These are phyloP conservation scores for Spatulosminthurus flaviceps DNA, from an alignment of 2,888 invertebrate species.

Conservation along the genomic window DNA sequence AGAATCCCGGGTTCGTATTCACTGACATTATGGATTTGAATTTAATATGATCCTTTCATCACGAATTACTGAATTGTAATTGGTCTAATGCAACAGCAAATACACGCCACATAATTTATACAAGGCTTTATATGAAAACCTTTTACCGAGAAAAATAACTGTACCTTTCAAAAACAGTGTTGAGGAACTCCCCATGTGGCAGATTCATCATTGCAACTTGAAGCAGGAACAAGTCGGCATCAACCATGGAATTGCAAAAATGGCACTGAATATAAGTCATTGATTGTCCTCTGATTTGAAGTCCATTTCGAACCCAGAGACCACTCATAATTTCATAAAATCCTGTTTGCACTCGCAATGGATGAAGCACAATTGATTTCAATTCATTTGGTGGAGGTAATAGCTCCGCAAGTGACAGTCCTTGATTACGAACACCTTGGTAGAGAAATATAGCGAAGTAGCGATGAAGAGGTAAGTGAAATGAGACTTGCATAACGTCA, in stretches of 20 bases:
- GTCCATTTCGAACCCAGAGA: slow-evolving; percentile 95
- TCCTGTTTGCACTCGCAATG: slow-evolving; percentile 78
- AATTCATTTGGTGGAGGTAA: slow-evolving; percentile 82
- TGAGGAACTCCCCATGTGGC: slow-evolving; percentile 84
- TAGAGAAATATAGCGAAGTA: slow-evolving; percentile 88
- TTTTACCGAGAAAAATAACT: slow-evolving; percentile 23
- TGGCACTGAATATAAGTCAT: slow-evolving; percentile 99
- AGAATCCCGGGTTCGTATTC: too few species aligned
- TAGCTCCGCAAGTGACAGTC: slow-evolving; percentile 77
- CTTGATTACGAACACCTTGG: slow-evolving; percentile 82
- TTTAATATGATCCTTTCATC: too few species aligned
- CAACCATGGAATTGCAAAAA: slow-evolving; percentile 98
- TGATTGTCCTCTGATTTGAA: slow-evolving; percentile 94
- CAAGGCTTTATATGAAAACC: too few species aligned
- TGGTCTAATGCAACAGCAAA: too few species aligned
- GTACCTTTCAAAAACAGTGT: slow-evolving; percentile 88
- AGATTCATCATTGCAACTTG: slow-evolving; percentile 78
- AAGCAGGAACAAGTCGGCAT: slow-evolving; percentile 93
- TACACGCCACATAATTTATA: too few species aligned
- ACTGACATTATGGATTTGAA: too few species aligned
- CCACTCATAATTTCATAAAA: slow-evolving; percentile 95
- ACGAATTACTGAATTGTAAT: too few species aligned
- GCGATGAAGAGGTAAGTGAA: slow-evolving; percentile 96
- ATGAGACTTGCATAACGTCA: slow-evolving; percentile 80
- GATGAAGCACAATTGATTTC: slow-evolving; percentile 87